Base-by-base conservation (phyloP, 2,797 vertebrate genomes). In the Sylvia borin region DNA sequence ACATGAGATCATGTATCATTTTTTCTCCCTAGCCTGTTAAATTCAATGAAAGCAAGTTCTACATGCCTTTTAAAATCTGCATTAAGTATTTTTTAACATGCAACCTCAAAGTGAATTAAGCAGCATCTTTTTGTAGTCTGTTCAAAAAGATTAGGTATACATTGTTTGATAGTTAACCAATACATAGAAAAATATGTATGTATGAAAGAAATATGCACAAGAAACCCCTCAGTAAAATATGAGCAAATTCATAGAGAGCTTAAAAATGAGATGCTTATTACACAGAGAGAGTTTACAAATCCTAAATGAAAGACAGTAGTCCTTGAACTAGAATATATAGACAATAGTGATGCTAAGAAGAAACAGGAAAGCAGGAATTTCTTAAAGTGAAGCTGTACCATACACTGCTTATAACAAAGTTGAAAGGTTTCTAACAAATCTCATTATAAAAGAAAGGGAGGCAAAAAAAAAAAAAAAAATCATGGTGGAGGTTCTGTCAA, bases 261-360 rank as follows among this genome's bases (percentile, higher is more conserved):
- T 80, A 85, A 90, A 85, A 93, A 83, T 80, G 29, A 90, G 40
- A 77, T 85, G 71, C 83, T 94, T 93, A 73, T 29, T 87, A 43
- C 42, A 81, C 42, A 75, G 25, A 84, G 10, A 47, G 70, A 90
- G 58, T 88, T 96, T 92, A 93, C 19, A 93, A 80, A 81, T 78
- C 32, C 76, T 84, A 90, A 92, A 96, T 92, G 85, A 90, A 92
- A 92, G 79, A 90, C 82, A 95, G 72, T 6, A 77, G 61, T 74
- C 64, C 60, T 83, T 42, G 47, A 61, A 74, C 40, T 26, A 67
- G 50, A 80, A 62, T 58, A 78, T 19, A 43, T 20, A 81, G 85
- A 75, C 53, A 92, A 77, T 21, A 57, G 26, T 31, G 60, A 71
- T 16, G 11, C 10, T 40, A 57, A 81, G 47, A 62, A 89, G 45